Evolutionary conservation across 2,797 vertebrate genomes (phyloP), one percentile per base, ranked within the genome.

Genomic region (Xenentodon cancila): DNA sequence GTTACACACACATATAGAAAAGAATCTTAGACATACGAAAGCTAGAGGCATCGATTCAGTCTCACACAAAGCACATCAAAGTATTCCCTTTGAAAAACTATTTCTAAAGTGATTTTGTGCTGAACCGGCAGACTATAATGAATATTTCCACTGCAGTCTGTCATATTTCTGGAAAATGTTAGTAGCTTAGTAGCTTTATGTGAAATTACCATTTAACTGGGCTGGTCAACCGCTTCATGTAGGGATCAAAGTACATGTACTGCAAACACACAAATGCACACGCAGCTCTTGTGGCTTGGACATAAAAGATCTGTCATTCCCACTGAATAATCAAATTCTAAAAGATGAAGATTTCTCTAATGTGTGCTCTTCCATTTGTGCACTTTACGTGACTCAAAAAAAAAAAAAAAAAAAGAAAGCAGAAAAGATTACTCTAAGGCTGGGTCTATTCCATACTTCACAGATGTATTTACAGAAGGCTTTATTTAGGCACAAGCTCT

Each of bases 401-500:
- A 30, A n/a, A 22, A 61, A 42, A 45, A 49, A 11, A 30, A 54
- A 27, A 22, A 53, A n/a, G n/a, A n/a, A n/a, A n/a, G n/a, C n/a
- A n/a, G n/a, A n/a, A n/a, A n/a, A 68, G 47, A 43, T 57, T 44
- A 61, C 25, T 44, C 67, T 58, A 46, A 7, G 50, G 43, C 48
- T 81, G 70, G 71, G 67, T 55, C 43, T 51, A 11, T 59, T 79
- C 75, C 75, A 78, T 60, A 54, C 53, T 62, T 71, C 82, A 55
- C 82, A 88, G 82, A 84, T 88, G 79, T 87, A 81, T 83, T 84
- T 88, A 79, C 73, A 64, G 22, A 53, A 77, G 61, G 67, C 59
- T 87, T 87, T 81, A 83, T 88, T 89, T 82, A 79, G 84, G 66
- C 77, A 79, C 65, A 57, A 72, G 69, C 77, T 69, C 73, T 70